These are phyloP conservation scores for Crenichthys baileyi DNA, from an alignment of 2,797 vertebrate genomes.

Conservation along the genomic window DNA sequence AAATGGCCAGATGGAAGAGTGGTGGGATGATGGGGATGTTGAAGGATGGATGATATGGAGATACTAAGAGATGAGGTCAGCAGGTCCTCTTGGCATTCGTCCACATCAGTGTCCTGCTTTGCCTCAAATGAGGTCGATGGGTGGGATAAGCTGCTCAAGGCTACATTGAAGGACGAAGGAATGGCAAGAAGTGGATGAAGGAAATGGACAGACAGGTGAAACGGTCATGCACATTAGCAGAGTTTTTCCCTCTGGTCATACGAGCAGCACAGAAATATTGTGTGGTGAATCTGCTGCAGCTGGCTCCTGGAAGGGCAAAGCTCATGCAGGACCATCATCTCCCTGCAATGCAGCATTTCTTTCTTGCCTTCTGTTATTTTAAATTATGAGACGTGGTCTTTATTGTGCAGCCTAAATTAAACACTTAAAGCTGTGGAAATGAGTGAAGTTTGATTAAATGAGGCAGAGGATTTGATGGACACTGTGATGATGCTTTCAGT, in stretches of 20 bases:
- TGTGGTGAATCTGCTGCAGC: constrained; percentile 1
- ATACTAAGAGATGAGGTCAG: constrained; percentile 64
- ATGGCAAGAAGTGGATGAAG: constrained; percentile 36
- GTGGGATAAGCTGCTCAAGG: constrained; percentile 66
- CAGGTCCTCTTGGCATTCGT: constrained; percentile 49
- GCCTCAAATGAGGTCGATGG: constrained; percentile 38
- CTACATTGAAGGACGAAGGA: constrained; percentile 53
- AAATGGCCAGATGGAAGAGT: constrained; percentile 42
- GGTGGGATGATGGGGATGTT: constrained; percentile 54
- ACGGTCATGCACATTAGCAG: constrained; percentile 17
- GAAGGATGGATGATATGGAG: constrained; percentile 69
- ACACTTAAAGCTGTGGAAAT: constrained; percentile 8
- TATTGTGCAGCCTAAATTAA: constrained; percentile 12
- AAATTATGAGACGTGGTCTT: constrained; percentile 30
- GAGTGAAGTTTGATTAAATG: constrained; percentile 32
- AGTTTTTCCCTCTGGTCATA: constrained; percentile 6
- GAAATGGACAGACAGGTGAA: constrained; percentile 36
- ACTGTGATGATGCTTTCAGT: constrained; percentile 4
- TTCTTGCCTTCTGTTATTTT: constrained; percentile 35
- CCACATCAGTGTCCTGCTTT: constrained; percentile 39
- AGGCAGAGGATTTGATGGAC: constrained; percentile 12
- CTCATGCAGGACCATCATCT: constrained; percentile 27
- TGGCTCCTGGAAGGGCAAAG: constrained; percentile 13
- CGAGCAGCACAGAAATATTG: not conserved
- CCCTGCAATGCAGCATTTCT: constrained; percentile 63